phyloP scores from a whole-genome alignment of 2,797 vertebrate genomes.

The Apogon talboti region DNA sequence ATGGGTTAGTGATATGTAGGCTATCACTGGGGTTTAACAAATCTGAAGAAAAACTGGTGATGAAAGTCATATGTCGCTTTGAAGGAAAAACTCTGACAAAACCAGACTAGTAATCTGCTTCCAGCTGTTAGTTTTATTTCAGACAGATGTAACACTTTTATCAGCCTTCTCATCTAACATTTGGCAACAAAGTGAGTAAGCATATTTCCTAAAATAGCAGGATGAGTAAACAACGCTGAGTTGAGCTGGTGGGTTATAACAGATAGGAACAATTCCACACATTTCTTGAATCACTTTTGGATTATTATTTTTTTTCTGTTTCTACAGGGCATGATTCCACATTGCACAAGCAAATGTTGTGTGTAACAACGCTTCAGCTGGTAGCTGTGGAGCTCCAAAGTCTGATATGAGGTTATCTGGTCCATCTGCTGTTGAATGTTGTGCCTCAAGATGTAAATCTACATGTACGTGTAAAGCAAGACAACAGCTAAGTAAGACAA shows the following conservation, averaged over 20 bases:
- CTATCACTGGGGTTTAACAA: too few species aligned
- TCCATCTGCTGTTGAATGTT: slow-evolving; percentile 45
- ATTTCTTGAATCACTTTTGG: slow-evolving; percentile 7
- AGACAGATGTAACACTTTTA: too few species aligned
- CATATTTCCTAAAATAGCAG: slow-evolving; percentile 3
- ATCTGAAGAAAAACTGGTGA: too few species aligned
- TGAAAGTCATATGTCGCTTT: too few species aligned
- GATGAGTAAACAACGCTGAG: background rate
- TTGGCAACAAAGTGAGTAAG: too few species aligned
- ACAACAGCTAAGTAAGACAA: too few species aligned
- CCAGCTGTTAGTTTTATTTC: too few species aligned
- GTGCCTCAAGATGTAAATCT: slow-evolving; percentile 51
- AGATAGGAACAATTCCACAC: slow-evolving; percentile 2
- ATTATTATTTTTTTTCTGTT: background rate
- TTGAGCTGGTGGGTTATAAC: background rate
- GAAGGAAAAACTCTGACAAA: too few species aligned
- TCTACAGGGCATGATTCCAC: slow-evolving; percentile 8
- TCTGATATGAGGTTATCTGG: slow-evolving; percentile 60
- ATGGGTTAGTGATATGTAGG: too few species aligned
- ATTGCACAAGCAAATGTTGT: slow-evolving; percentile 14
- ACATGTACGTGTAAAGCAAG: slow-evolving; percentile 50
- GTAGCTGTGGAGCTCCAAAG: slow-evolving; percentile 38
- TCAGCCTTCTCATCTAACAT: too few species aligned
- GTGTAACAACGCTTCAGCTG: slow-evolving; percentile 25
- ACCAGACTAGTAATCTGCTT: too few species aligned